Percentiles rank a stretch among this genome's conserved stretches.
Evolutionary conservation across 1,140 invertebrate species (phyloP).

Genomic region (Parasteatoda tepidariorum): DNA sequence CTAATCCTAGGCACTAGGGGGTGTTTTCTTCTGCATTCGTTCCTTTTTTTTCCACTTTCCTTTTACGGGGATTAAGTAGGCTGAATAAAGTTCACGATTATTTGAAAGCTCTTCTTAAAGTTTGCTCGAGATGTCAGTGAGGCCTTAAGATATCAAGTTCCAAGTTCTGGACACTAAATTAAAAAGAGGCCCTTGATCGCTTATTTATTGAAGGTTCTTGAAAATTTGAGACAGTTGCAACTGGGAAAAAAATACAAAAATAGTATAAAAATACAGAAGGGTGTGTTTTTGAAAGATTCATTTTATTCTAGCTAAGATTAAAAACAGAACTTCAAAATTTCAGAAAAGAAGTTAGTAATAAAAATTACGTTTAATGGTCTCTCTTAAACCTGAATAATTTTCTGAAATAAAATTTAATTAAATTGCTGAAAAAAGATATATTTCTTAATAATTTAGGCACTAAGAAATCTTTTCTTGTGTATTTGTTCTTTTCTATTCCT

Average conservation of each 20-base stretch:
- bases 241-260: too few species aligned
- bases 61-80: constrained; percentile 41
- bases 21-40: not conserved
- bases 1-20: constrained; percentile 27
- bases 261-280: too few species aligned
- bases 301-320: too few species aligned
- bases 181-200: constrained; percentile 11
- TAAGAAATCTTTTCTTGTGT: not conserved
- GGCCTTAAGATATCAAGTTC: constrained; percentile 12
- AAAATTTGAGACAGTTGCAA: too few species aligned
- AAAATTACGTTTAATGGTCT: too few species aligned
- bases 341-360: too few species aligned
- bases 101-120: constrained; percentile 49
- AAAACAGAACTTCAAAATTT: too few species aligned
- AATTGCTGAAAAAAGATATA: too few species aligned
- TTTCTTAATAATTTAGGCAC: constrained; percentile 30
- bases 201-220: too few species aligned
- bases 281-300: too few species aligned
- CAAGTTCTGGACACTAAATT: constrained; percentile 9
- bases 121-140: not conserved
- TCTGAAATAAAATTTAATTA: too few species aligned
- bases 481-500: constrained; percentile 16
- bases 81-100: constrained; percentile 47
- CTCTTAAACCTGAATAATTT: too few species aligned
- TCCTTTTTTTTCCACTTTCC: constrained; percentile 7